Evolutionary conservation across 2,797 vertebrate genomes (phyloP).

Genomic region (Phoeniculus purpureus): DNA sequence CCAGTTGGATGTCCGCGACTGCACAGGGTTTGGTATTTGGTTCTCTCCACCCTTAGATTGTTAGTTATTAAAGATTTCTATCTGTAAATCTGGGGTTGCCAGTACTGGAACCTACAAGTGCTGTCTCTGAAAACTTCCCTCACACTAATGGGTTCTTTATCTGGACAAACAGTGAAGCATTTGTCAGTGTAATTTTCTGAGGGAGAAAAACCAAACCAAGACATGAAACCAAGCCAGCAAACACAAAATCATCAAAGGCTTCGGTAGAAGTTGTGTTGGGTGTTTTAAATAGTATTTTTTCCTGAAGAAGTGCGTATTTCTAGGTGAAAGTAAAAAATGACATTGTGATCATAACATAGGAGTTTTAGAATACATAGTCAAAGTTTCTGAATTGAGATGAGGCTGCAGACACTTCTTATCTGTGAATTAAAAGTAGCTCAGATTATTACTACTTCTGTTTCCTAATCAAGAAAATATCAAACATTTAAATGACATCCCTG

Average conservation of each 20-base stretch:
- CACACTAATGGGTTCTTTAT: not conserved
- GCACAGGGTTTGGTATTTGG: not conserved
- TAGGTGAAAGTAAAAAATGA: not conserved
- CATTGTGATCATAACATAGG: not conserved
- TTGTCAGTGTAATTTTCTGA: not conserved
- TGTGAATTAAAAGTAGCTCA: not conserved
- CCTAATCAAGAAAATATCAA: not conserved
- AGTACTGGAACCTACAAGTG: not conserved
- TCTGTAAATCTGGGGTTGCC: not conserved
- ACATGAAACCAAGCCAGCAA: not conserved
- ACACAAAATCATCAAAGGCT: too few relatives aligned
- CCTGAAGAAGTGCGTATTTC: not conserved
- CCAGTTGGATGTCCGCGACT: not conserved
- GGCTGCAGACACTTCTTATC: not conserved
- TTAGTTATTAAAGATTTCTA: not conserved
- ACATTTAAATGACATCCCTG: not conserved
- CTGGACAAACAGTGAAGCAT: not conserved
- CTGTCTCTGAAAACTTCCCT: not conserved
- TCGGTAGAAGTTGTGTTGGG: not conserved
- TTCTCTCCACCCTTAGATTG: not conserved
- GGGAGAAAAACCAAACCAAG: too few relatives aligned
- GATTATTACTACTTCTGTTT: not conserved
- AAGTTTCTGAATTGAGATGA: not conserved
- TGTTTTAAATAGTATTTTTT: not conserved
- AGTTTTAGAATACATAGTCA: not conserved